Evolutionary conservation across 1,140 invertebrate genomes (phyloP).

Genomic region (Latrodectus geometricus): DNA sequence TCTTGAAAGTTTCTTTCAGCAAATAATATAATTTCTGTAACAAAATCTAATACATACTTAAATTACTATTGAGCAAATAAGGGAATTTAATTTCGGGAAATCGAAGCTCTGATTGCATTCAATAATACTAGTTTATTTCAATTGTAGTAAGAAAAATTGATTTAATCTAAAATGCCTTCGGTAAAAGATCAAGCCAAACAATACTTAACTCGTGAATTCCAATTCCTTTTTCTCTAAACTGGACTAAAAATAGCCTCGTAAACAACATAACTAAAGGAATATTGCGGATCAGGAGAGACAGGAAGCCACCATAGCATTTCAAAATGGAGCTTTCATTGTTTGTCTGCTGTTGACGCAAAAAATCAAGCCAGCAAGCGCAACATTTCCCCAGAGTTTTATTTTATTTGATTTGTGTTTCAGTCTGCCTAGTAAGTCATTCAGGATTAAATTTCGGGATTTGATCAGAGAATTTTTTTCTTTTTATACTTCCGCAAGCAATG

Average conservation of each 20-base stretch:
- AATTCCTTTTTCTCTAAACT: constrained; percentile 19
- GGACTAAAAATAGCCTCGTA: constrained; percentile 41
- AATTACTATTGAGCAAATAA: too few species aligned
- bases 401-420: constrained; percentile 10
- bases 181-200: too few species aligned
- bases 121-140: background rate
- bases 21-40: too few species aligned
- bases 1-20: too few species aligned
- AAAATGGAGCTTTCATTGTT: constrained; percentile 47
- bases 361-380: background rate
- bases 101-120: background rate
- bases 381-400: constrained; percentile 13
- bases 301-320: constrained; percentile 14
- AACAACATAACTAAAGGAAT: constrained; percentile 27
- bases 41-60: too few species aligned
- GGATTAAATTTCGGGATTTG: constrained; percentile 48
- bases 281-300: constrained; percentile 28
- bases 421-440: constrained; percentile 17
- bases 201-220: background rate
- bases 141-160: too few species aligned
- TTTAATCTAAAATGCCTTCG: too few species aligned
- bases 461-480: constrained; percentile 27
- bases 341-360: constrained; percentile 39
- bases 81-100: too few species aligned
- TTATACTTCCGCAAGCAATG: background rate